A percentile compares a stretch with the other conserved stretches of the same genome.
phyloP scores from a whole-genome alignment of 2,113 vertebrate species.

The Barbus barbus region DNA sequence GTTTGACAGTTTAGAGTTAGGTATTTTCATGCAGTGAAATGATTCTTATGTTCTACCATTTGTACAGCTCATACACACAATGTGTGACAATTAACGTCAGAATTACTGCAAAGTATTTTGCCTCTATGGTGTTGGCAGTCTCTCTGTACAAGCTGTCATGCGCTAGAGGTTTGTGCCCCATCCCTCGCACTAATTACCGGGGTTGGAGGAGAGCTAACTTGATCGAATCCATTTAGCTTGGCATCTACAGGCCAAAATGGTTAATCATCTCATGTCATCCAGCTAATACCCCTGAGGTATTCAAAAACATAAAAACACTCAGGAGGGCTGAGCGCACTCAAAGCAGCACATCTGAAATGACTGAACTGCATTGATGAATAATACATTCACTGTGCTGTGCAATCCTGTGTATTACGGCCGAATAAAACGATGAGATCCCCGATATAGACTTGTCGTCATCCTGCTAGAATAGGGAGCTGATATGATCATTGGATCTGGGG shows the following conservation, averaged over 20 bases:
- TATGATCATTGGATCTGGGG: slow-evolving; percentile 32
- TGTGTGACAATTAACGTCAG: slow-evolving; percentile 38
- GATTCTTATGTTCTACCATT: not conserved
- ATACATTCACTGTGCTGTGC: slow-evolving; percentile 45
- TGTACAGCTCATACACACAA: slow-evolving; percentile 1
- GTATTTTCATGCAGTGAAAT: not conserved
- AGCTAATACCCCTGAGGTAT: slow-evolving; percentile 49
- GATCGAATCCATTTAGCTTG: slow-evolving; percentile 58
- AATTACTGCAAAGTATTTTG: slow-evolving; percentile 42
- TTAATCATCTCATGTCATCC: slow-evolving; percentile 60
- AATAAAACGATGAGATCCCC: slow-evolving; percentile 38
- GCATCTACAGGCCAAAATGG: slow-evolving; percentile 53
- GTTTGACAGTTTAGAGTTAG: slow-evolving; percentile 8
- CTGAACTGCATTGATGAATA: slow-evolving; percentile 48
- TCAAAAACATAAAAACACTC: slow-evolving; percentile 45
- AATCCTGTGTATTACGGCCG: slow-evolving; percentile 35
- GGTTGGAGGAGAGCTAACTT: slow-evolving; percentile 51
- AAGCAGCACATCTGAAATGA: slow-evolving; percentile 47
- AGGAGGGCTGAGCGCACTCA: slow-evolving; percentile 42
- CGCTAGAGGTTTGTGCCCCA: slow-evolving; percentile 52
- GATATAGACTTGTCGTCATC: slow-evolving; percentile 28
- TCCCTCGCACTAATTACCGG: slow-evolving; percentile 50
- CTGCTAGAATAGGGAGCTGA: slow-evolving; percentile 14
- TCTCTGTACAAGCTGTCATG: slow-evolving; percentile 49
- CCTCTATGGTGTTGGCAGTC: slow-evolving; percentile 28